Conservation (phyloP, 2,113 vertebrate genomes). For the Epinephelus fuscoguttatus region DNA sequence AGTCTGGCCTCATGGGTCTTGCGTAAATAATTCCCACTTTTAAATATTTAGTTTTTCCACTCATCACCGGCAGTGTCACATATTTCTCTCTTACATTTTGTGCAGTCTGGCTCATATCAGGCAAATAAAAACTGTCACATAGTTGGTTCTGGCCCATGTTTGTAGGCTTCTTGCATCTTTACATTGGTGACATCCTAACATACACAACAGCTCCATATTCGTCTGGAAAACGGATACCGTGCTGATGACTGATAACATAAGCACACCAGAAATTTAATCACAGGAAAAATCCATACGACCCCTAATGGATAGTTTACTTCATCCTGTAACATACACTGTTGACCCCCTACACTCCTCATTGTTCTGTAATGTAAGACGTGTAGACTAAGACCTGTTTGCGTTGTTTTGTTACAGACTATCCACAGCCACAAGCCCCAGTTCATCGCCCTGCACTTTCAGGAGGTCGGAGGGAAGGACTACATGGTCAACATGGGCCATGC, state of each 20-base stretch:
- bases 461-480: constrained; percentile 89
- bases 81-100: not conserved
- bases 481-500: constrained; percentile 83
- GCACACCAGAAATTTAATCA: not conserved
- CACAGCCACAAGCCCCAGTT: constrained; percentile 81
- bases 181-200: not conserved
- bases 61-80: not conserved
- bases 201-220: not conserved
- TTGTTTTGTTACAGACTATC: constrained; percentile 76
- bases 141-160: not conserved
- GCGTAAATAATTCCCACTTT: not conserved
- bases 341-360: not conserved
- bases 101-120: not conserved
- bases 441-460: constrained; percentile 87
- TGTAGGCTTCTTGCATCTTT: not conserved
- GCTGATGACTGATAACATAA: not conserved
- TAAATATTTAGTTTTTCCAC: not conserved
- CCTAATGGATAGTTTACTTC: constrained; percentile 18
- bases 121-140: not conserved
- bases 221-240: constrained; percentile 7
- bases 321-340: constrained; percentile 13
- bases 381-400: constrained; percentile 1
- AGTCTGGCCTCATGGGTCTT: constrained; percentile 16
- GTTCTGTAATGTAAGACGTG: constrained; percentile 23
- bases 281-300: constrained; percentile 17